Percentiles rank a stretch among this genome's conserved stretches.
These are phyloP conservation scores for Aphidius colemani DNA, from an alignment of 2,888 invertebrate species.

Conservation along the genomic window DNA sequence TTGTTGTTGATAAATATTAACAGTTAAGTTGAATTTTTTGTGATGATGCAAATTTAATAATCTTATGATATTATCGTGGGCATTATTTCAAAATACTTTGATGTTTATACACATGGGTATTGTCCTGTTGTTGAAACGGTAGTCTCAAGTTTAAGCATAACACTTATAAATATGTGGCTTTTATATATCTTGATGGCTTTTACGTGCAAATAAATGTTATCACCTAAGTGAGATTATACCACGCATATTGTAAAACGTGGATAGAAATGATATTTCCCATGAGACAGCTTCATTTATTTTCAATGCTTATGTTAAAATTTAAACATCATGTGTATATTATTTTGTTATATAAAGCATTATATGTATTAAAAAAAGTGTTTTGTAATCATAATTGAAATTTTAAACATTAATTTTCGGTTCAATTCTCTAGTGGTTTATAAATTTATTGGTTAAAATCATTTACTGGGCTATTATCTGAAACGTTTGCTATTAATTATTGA, in stretches of 20 bases:
- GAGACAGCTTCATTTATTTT: not conserved
- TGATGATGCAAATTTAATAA: no score
- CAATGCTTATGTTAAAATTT: not conserved
- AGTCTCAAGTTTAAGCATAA: not conserved
- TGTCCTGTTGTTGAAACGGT: constrained; percentile 6
- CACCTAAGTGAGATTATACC: constrained; percentile 17
- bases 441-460: no score
- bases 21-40: no score
- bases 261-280: not conserved
- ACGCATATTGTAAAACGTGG: constrained; percentile 11
- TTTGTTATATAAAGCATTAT: no score
- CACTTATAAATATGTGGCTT: not conserved
- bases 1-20: no score
- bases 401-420: no score
- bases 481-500: no score
- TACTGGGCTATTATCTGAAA: no score
- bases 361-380: no score
- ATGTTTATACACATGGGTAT: constrained; percentile 10
- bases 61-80: not conserved
- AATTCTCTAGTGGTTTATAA: no score
- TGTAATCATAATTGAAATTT: no score
- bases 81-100: constrained; percentile 2
- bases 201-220: constrained; percentile 6
- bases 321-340: no score
- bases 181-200: not conserved